Base-by-base conservation (phyloP, 2,888 invertebrate genomes). In the Drosophila eohydei region DNA sequence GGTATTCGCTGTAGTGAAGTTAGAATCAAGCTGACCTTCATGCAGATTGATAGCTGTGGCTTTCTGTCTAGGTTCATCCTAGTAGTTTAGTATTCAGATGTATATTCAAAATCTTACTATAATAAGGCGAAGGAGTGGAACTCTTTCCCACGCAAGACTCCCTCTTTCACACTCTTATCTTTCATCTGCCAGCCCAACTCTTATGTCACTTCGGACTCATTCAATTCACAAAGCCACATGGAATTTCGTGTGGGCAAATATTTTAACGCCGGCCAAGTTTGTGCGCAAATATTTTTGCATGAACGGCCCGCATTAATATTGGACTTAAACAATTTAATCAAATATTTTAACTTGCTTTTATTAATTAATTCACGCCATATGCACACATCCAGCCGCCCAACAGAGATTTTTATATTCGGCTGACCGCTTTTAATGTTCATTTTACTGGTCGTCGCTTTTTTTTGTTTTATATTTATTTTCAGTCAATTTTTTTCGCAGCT, bases 281-380 rank as follows among this genome's bases (percentile, higher is more conserved):
- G 59, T 26, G 26, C 16, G 44, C 54, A 76, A 77, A 77, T 70
- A 74, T 68, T 68, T 66, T 46, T 44, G 54, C n/a, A 3, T 38
- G 36, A 32, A 21, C 32, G 46, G 30, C 28, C 48, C 32, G 21
- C 46, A 60, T 69, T 72, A 73, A 78, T 82, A 80, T 83, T 80
- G 81, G 71, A 34, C 72, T 70, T 74, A 28, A 62, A 68, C 74
- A 75, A 75, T 80, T 78, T 80, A 74, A 81, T 80, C 78, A 83
- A 83, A 83, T 83, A 83, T 83, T 81, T 83, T 74, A 74, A 76
- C 69, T 63, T 64, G 62, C 48, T 79, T 82, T 81, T 74, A 78
- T 83, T 81, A 79, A 83, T 83, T 81, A 78, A 83, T 81, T 70
- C 60, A 38, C 54, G 46, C 34, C 69, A 64, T 63, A 59, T 71